Evolutionary conservation across 2,113 vertebrate species (phyloP).

Genomic region (Myrmecophaga tridactyla): DNA sequence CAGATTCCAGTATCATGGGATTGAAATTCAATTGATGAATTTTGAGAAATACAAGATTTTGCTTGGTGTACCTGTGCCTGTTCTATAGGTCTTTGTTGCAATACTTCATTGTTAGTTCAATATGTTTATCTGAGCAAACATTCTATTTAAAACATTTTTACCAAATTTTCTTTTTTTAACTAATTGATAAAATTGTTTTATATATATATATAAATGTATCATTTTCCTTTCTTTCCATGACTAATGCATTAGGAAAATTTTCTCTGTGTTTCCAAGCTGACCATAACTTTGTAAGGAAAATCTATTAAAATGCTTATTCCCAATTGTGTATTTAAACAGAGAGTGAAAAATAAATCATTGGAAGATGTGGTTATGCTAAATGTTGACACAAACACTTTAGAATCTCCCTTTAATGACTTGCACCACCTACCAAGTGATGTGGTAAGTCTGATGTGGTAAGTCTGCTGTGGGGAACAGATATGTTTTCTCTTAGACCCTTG

Average conservation of each 20-base stretch:
- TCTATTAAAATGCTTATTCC: conserved; percentile 52
- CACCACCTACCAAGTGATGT: conserved; percentile 94
- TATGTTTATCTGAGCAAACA: background rate
- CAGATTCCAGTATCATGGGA: background rate
- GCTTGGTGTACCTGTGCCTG: background rate
- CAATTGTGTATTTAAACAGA: conserved; percentile 82
- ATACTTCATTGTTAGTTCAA: background rate
- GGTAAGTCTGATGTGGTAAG: conserved; percentile 94
- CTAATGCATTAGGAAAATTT: conserved; percentile 28
- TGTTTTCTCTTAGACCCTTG: conserved; percentile 52
- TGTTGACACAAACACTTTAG: conserved; percentile 96
- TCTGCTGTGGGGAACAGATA: conserved; percentile 38
- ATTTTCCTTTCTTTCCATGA: background rate
- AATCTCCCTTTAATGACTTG: conserved; percentile 95
- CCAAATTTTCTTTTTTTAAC: background rate
- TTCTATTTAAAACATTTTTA: background rate
- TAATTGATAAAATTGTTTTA: too few species aligned
- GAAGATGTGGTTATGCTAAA: conserved; percentile 97
- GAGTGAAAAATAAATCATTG: conserved; percentile 91
- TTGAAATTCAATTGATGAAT: background rate
- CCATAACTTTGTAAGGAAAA: conserved; percentile 20
- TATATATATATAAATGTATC: too few species aligned
- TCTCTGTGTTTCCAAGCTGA: conserved; percentile 28
- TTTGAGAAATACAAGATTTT: background rate
- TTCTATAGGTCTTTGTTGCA: background rate